Evolutionary conservation across 2,888 invertebrate species (phyloP).

Genomic region (Nemotelus nigrinus): DNA sequence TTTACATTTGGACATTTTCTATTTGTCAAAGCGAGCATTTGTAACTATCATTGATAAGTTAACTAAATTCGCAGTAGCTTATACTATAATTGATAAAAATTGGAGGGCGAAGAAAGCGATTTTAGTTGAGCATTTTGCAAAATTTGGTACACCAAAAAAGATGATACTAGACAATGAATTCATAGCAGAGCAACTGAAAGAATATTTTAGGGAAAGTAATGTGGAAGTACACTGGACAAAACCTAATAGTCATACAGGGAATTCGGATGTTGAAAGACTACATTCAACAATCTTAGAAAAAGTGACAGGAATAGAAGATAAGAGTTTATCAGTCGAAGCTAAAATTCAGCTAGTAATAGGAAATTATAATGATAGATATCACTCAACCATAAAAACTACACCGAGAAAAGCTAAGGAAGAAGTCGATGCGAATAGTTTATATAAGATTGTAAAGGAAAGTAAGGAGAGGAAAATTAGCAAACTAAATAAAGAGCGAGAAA

Average conservation of each 20-base stretch:
- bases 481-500: slow-evolving; percentile 42
- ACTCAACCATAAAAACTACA: slow-evolving; percentile 47
- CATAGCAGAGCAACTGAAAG: slow-evolving; percentile 43
- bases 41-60: slow-evolving; percentile 48
- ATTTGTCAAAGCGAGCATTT: slow-evolving; percentile 43
- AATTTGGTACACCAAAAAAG: slow-evolving; percentile 46
- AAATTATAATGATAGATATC: slow-evolving; percentile 51
- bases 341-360: slow-evolving; percentile 48
- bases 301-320: slow-evolving; percentile 47
- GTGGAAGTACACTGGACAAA: slow-evolving; percentile 49
- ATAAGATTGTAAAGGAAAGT: slow-evolving; percentile 23
- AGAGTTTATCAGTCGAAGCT: slow-evolving; percentile 45
- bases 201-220: slow-evolving; percentile 42
- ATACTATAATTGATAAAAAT: slow-evolving; percentile 45
- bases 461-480: slow-evolving; percentile 46
- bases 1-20: slow-evolving; percentile 46
- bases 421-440: slow-evolving; percentile 21
- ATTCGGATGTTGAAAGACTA: slow-evolving; percentile 39
- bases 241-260: slow-evolving; percentile 25
- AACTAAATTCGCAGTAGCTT: slow-evolving; percentile 31
- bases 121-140: background rate
- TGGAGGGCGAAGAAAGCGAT: slow-evolving; percentile 35
- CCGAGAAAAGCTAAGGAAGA: slow-evolving; percentile 49
- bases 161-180: slow-evolving; percentile 50
- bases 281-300: slow-evolving; percentile 51